Evolutionary conservation across 2,888 invertebrate species (phyloP).

Genomic region (Drosophila mulleri): DNA sequence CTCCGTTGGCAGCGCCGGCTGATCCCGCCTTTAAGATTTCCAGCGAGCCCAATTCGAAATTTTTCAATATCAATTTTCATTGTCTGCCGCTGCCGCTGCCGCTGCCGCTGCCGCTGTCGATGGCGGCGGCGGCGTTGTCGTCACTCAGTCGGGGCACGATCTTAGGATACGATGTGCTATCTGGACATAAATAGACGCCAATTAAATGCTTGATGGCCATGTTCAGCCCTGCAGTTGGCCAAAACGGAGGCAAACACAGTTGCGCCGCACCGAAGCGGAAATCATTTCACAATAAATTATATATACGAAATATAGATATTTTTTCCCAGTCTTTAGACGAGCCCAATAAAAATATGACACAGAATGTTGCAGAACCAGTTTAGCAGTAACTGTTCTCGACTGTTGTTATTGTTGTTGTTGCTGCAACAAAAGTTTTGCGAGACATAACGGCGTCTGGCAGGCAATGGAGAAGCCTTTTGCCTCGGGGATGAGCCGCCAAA

Average conservation of each 20-base stretch:
- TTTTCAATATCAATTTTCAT: slow-evolving; percentile 78
- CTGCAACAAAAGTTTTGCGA: slow-evolving; percentile 56
- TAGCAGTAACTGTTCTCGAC: slow-evolving; percentile 19
- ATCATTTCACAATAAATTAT: slow-evolving; percentile 76
- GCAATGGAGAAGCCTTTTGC: slow-evolving; percentile 29
- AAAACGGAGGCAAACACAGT: slow-evolving; percentile 15
- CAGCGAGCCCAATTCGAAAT: slow-evolving; percentile 39
- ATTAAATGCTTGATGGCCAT: slow-evolving; percentile 77
- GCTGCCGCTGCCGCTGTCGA: not conserved
- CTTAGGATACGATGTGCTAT: slow-evolving; percentile 74
- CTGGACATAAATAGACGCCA: slow-evolving; percentile 83
- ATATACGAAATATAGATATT: slow-evolving; percentile 61
- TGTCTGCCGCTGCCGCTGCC: slow-evolving; percentile 31
- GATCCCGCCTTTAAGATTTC: slow-evolving; percentile 77
- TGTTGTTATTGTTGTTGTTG: slow-evolving; percentile 23
- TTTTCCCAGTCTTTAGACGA: slow-evolving; percentile 12
- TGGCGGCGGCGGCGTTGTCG: slow-evolving; percentile 50
- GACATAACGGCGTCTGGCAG: slow-evolving; percentile 76
- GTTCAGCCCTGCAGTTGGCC: slow-evolving; percentile 33
- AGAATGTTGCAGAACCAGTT: slow-evolving; percentile 63
- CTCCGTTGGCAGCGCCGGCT: slow-evolving; percentile 54
- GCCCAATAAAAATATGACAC: slow-evolving; percentile 55
- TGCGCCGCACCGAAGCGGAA: slow-evolving; percentile 53
- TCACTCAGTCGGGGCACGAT: slow-evolving; percentile 70
- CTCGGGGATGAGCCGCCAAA: slow-evolving; percentile 49